Conservation (phyloP, 2,797 vertebrate species). For the Acomys russatus region DNA sequence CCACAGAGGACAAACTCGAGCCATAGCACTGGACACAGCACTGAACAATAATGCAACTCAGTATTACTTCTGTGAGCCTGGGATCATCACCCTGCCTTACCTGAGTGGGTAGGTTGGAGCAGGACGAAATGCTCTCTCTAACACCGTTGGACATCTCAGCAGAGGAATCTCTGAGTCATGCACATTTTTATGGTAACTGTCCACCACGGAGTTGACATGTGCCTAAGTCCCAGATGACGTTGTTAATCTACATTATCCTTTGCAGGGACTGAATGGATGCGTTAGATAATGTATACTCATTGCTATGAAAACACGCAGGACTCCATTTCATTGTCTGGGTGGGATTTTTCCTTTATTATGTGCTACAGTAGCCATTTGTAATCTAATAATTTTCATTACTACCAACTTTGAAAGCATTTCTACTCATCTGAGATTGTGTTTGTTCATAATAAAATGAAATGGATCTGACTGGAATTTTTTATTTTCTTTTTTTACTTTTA, state of each 20-base stretch:
- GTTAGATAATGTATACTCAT: slow-evolving; percentile 45
- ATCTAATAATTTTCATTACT: slow-evolving; percentile 88
- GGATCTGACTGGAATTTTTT: slow-evolving; percentile 45
- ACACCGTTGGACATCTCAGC: not conserved
- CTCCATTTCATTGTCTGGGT: not conserved
- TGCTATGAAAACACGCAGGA: slow-evolving; percentile 21
- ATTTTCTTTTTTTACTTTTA: no score
- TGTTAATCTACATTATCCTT: slow-evolving; percentile 67
- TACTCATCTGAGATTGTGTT: slow-evolving; percentile 89
- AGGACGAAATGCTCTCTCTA: slow-evolving; percentile 56
- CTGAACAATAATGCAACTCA: slow-evolving; percentile 81
- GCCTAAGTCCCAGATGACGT: slow-evolving; percentile 66
- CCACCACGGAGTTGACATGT: slow-evolving; percentile 20
- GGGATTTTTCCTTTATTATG: slow-evolving; percentile 4
- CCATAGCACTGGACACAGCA: slow-evolving; percentile 71
- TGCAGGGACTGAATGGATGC: slow-evolving; percentile 69
- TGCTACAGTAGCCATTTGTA: slow-evolving; percentile 60
- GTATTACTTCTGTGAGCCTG: slow-evolving; percentile 80
- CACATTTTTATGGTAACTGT: slow-evolving; percentile 38
- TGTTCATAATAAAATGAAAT: slow-evolving; percentile 90
- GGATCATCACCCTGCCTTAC: slow-evolving; percentile 76
- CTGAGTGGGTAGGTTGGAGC: slow-evolving; percentile 77
- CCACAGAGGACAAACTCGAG: not conserved
- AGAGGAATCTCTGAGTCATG: slow-evolving; percentile 40
- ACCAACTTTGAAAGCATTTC: slow-evolving; percentile 86